Conservation (phyloP, 2,797 vertebrate genomes). For the Sus cebifrons region DNA sequence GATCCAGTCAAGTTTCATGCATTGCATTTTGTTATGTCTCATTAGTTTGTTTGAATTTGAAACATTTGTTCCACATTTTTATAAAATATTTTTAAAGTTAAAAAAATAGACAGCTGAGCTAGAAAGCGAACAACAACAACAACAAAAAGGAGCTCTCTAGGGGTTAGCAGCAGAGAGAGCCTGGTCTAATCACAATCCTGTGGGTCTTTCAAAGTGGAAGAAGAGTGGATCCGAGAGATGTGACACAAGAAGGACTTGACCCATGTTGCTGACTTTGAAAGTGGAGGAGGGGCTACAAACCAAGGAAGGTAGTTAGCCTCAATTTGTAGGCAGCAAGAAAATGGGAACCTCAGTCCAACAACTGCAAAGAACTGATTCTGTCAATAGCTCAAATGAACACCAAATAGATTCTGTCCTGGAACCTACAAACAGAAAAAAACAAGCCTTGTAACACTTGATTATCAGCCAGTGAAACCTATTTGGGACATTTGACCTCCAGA, state of each 20-base stretch:
- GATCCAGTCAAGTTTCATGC: constrained; percentile 23
- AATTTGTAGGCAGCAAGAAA: constrained; percentile 42
- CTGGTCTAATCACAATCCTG: not conserved
- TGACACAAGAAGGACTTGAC: not conserved
- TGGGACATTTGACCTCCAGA: not conserved
- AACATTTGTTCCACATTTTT: constrained; percentile 4
- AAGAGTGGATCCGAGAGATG: not conserved
- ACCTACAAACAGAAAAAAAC: not conserved
- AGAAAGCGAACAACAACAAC: constrained; percentile 9
- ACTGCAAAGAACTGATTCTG: constrained; percentile 6
- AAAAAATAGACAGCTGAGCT: constrained; percentile 35
- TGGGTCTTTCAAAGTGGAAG: not conserved
- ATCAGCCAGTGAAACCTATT: not conserved
- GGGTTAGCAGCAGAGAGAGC: constrained; percentile 28
- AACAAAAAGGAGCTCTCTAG: not conserved
- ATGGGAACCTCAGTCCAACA: not conserved
- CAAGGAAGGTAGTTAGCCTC: not conserved
- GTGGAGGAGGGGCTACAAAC: not conserved
- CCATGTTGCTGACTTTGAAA: not conserved
- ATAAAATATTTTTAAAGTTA: constrained; percentile 30
- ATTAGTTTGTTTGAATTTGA: constrained; percentile 64
- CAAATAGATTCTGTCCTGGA: not conserved
- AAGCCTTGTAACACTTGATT: not conserved
- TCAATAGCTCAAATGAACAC: not conserved
- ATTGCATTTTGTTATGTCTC: not conserved